Percentiles rank a stretch among this genome's conserved stretches.
These are phyloP conservation scores for Eledona agricola DNA, from an alignment of 2,888 invertebrate species.

Conservation along the genomic window DNA sequence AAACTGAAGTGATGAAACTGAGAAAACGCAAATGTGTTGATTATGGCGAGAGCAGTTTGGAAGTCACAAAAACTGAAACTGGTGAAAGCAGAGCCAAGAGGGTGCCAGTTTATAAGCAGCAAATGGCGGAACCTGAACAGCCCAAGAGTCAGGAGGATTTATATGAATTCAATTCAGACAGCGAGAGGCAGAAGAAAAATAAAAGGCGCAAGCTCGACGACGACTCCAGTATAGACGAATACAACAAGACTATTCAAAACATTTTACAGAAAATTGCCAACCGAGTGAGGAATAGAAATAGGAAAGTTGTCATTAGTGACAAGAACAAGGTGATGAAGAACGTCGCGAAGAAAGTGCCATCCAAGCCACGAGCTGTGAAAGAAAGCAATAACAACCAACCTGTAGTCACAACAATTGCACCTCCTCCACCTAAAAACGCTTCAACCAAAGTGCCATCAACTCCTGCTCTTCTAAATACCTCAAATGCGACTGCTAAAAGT, in stretches of 20 bases:
- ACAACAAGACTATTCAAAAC: constrained; percentile 34
- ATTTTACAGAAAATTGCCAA: constrained; percentile 22
- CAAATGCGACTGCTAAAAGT: no score
- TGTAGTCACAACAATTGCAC: no score
- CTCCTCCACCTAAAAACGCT: no score
- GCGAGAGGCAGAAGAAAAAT: constrained; percentile 25
- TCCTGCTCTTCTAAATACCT: no score
- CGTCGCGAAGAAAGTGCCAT: no score
- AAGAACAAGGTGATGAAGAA: constrained; percentile 12
- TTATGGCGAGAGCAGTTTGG: constrained; percentile 35
- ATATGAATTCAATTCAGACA: constrained; percentile 37
- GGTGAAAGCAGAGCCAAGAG: constrained; percentile 9
- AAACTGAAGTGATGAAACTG: no score
- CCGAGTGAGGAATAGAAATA: constrained; percentile 16
- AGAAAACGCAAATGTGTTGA: constrained; percentile 26
- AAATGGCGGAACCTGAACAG: constrained; percentile 19
- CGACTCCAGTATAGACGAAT: constrained; percentile 20
- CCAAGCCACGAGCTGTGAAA: no score
- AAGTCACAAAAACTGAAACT: constrained; percentile 3
- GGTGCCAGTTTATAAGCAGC: constrained; percentile 41
- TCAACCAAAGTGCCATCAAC: no score
- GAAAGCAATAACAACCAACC: no score
- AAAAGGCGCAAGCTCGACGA: constrained; percentile 7
- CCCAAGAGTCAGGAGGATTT: constrained; percentile 17
- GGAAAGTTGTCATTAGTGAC: neutral